A percentile compares a stretch with the other conserved stretches of the same genome.
These are phyloP conservation scores for Lamellibrachia luymesi DNA, from an alignment of 1,140 invertebrate species.

Conservation along the genomic window DNA sequence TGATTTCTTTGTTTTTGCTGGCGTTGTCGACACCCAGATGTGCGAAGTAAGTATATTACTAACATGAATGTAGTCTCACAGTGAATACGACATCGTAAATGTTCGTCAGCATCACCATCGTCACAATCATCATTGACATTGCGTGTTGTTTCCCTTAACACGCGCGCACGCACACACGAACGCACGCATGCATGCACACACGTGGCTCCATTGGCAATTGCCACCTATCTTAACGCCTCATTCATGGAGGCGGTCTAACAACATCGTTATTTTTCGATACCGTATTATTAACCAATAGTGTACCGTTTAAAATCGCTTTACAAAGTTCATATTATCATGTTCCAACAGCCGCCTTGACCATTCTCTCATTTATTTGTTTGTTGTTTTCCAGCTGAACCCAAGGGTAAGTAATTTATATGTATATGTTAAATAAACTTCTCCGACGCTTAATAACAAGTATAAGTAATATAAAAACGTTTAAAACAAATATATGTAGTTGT, in stretches of 20 bases:
- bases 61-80: background rate
- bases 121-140: too few relatives aligned
- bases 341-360: background rate
- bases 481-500: background rate
- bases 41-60: background rate
- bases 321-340: background rate
- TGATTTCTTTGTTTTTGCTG: background rate
- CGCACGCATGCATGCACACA: too few relatives aligned
- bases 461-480: background rate
- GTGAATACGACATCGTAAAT: background rate
- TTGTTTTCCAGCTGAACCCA: background rate
- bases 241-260: too few relatives aligned
- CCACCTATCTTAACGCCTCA: too few relatives aligned
- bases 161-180: too few relatives aligned
- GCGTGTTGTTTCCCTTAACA: too few relatives aligned
- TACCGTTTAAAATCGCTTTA: background rate
- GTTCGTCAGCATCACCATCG: background rate
- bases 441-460: background rate
- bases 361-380: background rate
- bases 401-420: background rate
- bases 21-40: background rate
- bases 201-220: too few relatives aligned
- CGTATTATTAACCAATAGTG: background rate
- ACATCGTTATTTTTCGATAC: background rate
- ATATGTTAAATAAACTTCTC: background rate